Base-by-base conservation (phyloP, 2,888 invertebrate species). In the Dascillus cervinus region DNA sequence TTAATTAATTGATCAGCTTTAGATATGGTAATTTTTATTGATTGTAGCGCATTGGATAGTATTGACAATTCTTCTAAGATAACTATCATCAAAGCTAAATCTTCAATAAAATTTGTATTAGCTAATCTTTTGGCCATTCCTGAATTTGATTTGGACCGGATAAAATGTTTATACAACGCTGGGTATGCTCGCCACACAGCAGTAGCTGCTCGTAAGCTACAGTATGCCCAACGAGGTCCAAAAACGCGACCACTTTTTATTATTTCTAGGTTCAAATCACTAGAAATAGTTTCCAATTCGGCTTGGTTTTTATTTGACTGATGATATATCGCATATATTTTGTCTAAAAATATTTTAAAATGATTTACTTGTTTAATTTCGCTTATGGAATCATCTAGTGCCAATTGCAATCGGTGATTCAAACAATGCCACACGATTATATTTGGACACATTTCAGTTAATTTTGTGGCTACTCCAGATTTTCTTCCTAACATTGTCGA, bases 261-360 rank as follows among this genome's bases (percentile, higher is more conserved):
- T 10, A 40, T 33, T 31, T 34, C 22, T 20, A 28, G n/a, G 3
- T 17, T 19, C 23, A 41, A 26, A 21, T 34, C 29, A 24, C 6
- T 15, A 13, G 32, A 27, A 28, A 29, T 27, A 21, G 13, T 24
- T 4, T 14, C 20, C 11, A 41, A 13, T 25, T 30, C 37, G 6
- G 2, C 4, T 17, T 34, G 32, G 25, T 35, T 17, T 39, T 41
- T 29, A 22, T 28, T 26, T 27, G 28, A 32, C 13, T 34, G 13
- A 19, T 17, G 8, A 23, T 13, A 34, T 17, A 14, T 17, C n/a
- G 2, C 6, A 26, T 32, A 37, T 15, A 40, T 23, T 27, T 34
- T 34, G 22, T 41, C 41, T 14, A 40, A 21, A 24, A 41, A 37
- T n/a, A 14, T n/a, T 32, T 41, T 37, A 23, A 37, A 37, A 32